Evolutionary conservation across 2,888 invertebrate species (phyloP).

Genomic region (Macrophya alboannulata): DNA sequence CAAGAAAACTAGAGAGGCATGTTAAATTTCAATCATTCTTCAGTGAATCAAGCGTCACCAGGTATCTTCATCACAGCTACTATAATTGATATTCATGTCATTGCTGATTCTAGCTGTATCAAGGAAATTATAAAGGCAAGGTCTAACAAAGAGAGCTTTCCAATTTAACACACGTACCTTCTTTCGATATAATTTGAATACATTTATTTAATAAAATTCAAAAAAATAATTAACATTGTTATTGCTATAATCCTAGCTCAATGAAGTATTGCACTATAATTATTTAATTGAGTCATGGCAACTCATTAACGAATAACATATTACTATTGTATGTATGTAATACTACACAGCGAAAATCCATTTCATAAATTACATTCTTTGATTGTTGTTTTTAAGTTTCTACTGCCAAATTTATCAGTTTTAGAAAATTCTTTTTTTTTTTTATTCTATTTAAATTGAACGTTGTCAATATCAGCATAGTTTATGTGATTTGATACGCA

Average conservation of each 20-base stretch:
- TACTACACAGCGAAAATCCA: background rate
- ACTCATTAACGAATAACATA: background rate
- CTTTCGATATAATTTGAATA: slow-evolving; percentile 13
- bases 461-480: background rate
- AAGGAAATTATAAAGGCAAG: no score
- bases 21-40: no score
- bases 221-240: slow-evolving; percentile 44
- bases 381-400: background rate
- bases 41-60: no score
- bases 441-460: background rate
- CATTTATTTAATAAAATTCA: no score
- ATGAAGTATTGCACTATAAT: slow-evolving; percentile 33
- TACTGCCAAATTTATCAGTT: background rate
- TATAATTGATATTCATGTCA: no score
- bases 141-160: no score
- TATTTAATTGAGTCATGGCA: slow-evolving; percentile 5
- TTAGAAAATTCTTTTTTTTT: background rate
- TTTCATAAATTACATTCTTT: background rate
- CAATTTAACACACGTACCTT: background rate
- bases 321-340: background rate
- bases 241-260: background rate
- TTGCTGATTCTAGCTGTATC: no score
- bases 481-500: background rate
- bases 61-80: no score
- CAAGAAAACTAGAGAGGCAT: no score